Evolutionary conservation across 1,140 invertebrate genomes (phyloP).

Genomic region (Halictus rubicundus): DNA sequence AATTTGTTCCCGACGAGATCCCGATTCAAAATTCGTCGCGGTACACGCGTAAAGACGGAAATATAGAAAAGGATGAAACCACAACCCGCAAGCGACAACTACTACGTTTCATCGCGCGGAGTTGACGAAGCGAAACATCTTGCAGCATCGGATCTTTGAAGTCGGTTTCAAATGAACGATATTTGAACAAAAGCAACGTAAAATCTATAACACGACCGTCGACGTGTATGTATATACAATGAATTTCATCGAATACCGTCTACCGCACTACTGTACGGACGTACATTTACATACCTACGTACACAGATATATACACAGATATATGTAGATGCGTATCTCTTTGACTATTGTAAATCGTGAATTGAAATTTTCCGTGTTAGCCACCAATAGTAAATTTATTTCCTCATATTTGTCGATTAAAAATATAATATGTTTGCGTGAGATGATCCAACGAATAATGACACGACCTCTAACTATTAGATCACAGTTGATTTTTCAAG

Average conservation of each 20-base stretch:
- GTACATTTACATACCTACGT: no score
- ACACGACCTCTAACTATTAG: conserved; percentile 24
- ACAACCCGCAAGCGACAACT: background rate
- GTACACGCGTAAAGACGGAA: conserved; percentile 22
- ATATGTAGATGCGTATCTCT: background rate
- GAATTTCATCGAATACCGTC: background rate
- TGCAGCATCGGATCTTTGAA: background rate
- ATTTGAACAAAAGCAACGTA: conserved; percentile 22
- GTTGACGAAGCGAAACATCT: conserved; percentile 29
- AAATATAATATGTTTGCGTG: conserved; percentile 44
- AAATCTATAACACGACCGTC: background rate
- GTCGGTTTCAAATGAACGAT: background rate
- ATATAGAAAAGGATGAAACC: conserved; percentile 40
- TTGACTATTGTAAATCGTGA: background rate
- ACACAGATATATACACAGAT: no score
- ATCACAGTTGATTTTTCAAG: conserved; percentile 59
- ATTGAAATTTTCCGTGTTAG: conserved; percentile 1
- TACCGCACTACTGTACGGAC: background rate
- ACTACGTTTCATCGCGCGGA: conserved; percentile 24
- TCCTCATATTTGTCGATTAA: conserved; percentile 38
- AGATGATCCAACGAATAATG: conserved; percentile 40
- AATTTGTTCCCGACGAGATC: background rate
- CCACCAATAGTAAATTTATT: conserved; percentile 44
- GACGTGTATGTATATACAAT: no score
- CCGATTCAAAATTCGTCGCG: background rate